Conservation (phyloP, 2,888 invertebrate genomes). For the Hermaeophaga mercurialis region DNA sequence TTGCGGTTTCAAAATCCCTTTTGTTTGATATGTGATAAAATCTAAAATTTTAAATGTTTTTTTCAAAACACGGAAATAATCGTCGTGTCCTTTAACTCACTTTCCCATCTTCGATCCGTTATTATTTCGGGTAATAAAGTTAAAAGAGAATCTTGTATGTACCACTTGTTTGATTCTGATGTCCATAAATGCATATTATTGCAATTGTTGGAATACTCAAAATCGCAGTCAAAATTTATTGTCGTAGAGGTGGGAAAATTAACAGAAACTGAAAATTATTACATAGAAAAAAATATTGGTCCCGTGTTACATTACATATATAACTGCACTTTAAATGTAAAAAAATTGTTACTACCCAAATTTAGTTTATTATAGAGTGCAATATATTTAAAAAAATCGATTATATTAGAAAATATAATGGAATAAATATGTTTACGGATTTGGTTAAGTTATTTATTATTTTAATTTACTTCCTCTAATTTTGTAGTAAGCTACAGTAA, state of each 20-base stretch:
- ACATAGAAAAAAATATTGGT: background rate
- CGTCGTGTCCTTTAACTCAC: too few relatives aligned
- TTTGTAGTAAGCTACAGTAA: too few relatives aligned
- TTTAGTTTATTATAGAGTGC: too few relatives aligned
- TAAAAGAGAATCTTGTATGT: conserved; percentile 9
- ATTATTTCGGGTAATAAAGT: conserved; percentile 10
- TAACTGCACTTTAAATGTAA: background rate
- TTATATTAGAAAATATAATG: too few relatives aligned
- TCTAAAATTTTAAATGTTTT: too few relatives aligned
- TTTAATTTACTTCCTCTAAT: too few relatives aligned
- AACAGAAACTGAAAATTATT: background rate
- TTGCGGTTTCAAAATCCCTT: background rate
- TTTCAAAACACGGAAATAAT: too few relatives aligned
- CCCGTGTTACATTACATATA: background rate
- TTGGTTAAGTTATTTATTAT: too few relatives aligned
- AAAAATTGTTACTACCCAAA: too few relatives aligned
- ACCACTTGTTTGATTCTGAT: background rate
- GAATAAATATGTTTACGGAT: too few relatives aligned
- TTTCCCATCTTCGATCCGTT: conserved; percentile 36
- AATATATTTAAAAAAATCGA: too few relatives aligned
- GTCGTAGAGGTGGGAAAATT: background rate
- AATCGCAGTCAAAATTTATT: background rate
- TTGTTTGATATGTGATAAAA: background rate
- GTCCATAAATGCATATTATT: background rate
- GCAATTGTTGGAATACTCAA: background rate